Base-by-base conservation (phyloP, 2,113 vertebrate species). In the Strix uralensis region DNA sequence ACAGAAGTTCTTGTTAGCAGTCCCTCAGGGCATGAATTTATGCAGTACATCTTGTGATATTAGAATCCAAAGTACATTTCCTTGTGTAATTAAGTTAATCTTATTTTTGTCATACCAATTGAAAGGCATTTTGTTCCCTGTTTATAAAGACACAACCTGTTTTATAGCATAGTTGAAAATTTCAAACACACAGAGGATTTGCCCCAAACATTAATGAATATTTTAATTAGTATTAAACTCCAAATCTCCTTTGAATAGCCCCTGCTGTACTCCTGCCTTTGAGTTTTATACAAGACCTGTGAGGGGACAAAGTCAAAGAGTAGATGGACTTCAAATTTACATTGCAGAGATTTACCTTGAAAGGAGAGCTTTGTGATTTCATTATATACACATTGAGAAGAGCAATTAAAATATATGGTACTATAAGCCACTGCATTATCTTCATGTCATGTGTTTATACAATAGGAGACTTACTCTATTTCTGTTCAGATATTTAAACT, bases 301-400 rank as follows among this genome's bases (percentile, higher is more conserved):
- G 62, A 62, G 29, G 6, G 14, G 11, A 69, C 38, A 63, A 89
- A 82, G 25, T 38, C 29, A 58, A 72, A 74, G 23, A 81, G 19
- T 3, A 66, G 36, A 18, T 7, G 29, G 27, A 44, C 57, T 87
- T 81, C 67, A 69, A 38, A 70, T 23, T 58, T 55, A 11, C 22
- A 32, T 59, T 51, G 32, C 29, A 49, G 27, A 81, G 26, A 70
- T 54, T 66, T 38, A 27, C 14, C 40, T 77, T 55, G 47, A 65
- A 92, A 72, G 34, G 26, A 91, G 75, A 47, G 12, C 58, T 61
- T 81, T 71, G 42, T 13, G 3, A 47, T 77, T 91, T 61, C 10
- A 4, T 18, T 42, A 16, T 19, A 27, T 5, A 22, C 11, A 12
- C 0, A 0, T 11, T 70, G 54, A 51, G 62, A 78, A 42, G 26